Evolutionary conservation across 2,888 invertebrate genomes (phyloP), one percentile per base, ranked within the genome.

Genomic region (Athalia circularis): DNA sequence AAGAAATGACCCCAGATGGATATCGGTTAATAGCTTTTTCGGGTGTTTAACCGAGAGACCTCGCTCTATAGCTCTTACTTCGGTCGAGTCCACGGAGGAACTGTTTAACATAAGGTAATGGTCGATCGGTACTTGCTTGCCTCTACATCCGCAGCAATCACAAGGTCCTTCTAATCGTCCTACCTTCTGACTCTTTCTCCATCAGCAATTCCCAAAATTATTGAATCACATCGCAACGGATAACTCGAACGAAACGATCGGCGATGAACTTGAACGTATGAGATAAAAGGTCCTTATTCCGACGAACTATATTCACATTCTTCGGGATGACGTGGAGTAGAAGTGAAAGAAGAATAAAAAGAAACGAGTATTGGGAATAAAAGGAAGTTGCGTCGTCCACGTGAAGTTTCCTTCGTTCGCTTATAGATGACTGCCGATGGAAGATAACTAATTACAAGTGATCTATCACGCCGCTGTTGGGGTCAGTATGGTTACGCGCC

Each of bases 1-100:
- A 81, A 84, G 84, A 84, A 86, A 87, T 86, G 87, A 87, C 87
- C 87, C 85, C 88, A 87, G 87, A 88, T 87, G 86, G 83, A 87
- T 87, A 87, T 87, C 87, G 87, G 87, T 87, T 88, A 87, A 87
- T 88, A 88, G 87, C 87, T 88, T 87, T 87, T 87, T 87, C 86
- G 83, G 81, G 75, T 84, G 82, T 83, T 84, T 82, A 83, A 78
- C 77, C 79, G 76, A 48, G 81, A 61, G 29, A 52, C 62, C 62
- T 59, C 47, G 52, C 47, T 5, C 59, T 59, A 15, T 72, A 54
- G 45, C 8, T 62, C 43, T 48, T 6, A 13, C 29, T 62, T 59
- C 11, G 5, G 13, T 15, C 15, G 9, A 15, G 74, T 65, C 75
- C 68, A 62, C 82, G 76, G 82, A 80, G 81, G 82, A 83, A 81